Evolutionary conservation across 2,888 invertebrate species (phyloP).

Genomic region (Nebria brevicollis): DNA sequence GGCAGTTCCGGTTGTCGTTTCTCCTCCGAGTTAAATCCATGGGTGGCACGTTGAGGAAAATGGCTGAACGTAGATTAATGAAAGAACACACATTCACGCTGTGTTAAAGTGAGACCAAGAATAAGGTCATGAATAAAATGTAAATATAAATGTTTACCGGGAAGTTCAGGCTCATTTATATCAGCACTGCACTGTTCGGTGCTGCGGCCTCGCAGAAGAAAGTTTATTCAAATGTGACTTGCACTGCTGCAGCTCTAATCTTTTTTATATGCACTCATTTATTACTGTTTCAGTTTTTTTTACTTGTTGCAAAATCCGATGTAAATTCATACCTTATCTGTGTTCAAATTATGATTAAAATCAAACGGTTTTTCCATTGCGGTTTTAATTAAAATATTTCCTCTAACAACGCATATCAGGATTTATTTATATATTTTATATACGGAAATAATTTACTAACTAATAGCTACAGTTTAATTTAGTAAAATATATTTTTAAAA

Average conservation of each 20-base stretch:
- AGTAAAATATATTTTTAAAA: too few relatives aligned
- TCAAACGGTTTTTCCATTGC: too few relatives aligned
- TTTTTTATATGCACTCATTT: not conserved
- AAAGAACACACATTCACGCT: not conserved
- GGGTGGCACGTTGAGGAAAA: not conserved
- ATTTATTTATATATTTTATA: too few relatives aligned
- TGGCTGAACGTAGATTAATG: constrained; percentile 20
- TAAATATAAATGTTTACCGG: constrained; percentile 23
- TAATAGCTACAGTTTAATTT: too few relatives aligned
- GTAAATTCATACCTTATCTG: not conserved
- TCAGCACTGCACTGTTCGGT: constrained; percentile 3
- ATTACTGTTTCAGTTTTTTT: not conserved
- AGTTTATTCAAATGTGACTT: constrained; percentile 20
- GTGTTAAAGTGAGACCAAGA: not conserved
- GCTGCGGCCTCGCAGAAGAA: constrained; percentile 13
- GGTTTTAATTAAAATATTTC: too few relatives aligned
- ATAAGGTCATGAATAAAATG: constrained; percentile 26
- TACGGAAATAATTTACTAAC: too few relatives aligned
- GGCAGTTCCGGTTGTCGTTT: constrained; percentile 29
- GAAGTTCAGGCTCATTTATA: constrained; percentile 31
- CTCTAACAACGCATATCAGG: too few relatives aligned
- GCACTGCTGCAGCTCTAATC: constrained; percentile 4
- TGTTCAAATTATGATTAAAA: too few relatives aligned
- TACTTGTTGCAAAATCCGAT: not conserved
- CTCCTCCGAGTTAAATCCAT: constrained; percentile 22